Evolutionary conservation across 1,140 invertebrate species (phyloP).

Genomic region (Trigoniulus corallinus): DNA sequence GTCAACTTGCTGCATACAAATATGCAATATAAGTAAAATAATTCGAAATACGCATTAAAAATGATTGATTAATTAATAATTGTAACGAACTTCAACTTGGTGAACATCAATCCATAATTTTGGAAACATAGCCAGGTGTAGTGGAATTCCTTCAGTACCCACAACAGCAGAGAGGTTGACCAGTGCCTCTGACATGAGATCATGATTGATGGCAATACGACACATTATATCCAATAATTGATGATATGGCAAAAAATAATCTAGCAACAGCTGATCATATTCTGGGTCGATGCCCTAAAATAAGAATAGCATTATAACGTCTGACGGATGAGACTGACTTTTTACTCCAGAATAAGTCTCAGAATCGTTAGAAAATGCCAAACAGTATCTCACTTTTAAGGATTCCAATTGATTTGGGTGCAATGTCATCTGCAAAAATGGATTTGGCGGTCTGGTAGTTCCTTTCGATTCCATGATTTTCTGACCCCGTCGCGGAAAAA

Average conservation of each 20-base stretch:
- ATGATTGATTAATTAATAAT: too few relatives aligned
- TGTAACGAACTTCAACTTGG: constrained; percentile 38
- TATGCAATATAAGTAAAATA: constrained; percentile 8
- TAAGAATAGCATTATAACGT: constrained; percentile 1
- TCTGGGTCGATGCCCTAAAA: constrained; percentile 50
- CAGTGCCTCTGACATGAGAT: constrained; percentile 56
- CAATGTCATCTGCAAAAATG: constrained; percentile 76
- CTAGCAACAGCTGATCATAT: constrained; percentile 55
- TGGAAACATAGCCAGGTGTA: constrained; percentile 66
- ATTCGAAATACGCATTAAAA: too few relatives aligned
- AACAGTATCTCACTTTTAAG: constrained; percentile 39
- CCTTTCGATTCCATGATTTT: constrained; percentile 39
- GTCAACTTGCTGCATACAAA: constrained; percentile 41
- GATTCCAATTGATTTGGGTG: constrained; percentile 54
- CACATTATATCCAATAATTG: constrained; percentile 72
- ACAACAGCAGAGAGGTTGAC: constrained; percentile 67
- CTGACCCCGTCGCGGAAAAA: constrained; percentile 43
- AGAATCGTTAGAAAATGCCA: constrained; percentile 2
- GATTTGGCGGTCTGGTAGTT: constrained; percentile 45
- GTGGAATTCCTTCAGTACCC: constrained; percentile 64
- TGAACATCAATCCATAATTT: constrained; percentile 68
- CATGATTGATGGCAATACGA: constrained; percentile 64
- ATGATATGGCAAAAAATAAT: constrained; percentile 67
- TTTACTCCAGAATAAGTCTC: too few relatives aligned
- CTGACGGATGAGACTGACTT: constrained; percentile 1